These are phyloP conservation scores for Anolis carolinensis DNA, from an alignment of 2,113 vertebrate genomes.

Conservation along the genomic window DNA sequence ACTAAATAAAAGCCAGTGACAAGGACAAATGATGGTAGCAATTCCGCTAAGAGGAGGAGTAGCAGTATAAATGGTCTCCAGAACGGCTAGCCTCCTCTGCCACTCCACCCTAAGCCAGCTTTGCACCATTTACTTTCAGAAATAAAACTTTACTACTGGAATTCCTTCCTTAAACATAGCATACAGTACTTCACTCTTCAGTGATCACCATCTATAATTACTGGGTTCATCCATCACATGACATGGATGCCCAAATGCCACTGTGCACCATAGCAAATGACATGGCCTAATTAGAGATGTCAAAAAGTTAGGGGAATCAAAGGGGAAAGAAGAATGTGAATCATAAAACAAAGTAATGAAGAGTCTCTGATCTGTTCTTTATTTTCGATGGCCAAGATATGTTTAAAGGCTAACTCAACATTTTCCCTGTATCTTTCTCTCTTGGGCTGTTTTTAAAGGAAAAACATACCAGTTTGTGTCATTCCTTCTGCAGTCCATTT, in stretches of 20 bases:
- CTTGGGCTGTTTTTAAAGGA: not conserved
- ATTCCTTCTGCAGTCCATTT: slow-evolving; percentile 61
- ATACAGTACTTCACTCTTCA: slow-evolving; percentile 37
- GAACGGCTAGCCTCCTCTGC: not conserved
- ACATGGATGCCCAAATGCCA: slow-evolving; percentile 53
- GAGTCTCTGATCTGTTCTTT: slow-evolving; percentile 28
- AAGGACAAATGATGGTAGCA: slow-evolving; percentile 3
- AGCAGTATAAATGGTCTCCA: slow-evolving; percentile 13
- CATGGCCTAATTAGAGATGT: slow-evolving; percentile 67
- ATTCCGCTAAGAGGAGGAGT: not conserved
- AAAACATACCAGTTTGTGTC: slow-evolving; percentile 28
- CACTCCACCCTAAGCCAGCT: not conserved
- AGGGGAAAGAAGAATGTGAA: slow-evolving; percentile 63
- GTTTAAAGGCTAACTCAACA: slow-evolving; percentile 28
- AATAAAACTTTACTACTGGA: slow-evolving; percentile 52
- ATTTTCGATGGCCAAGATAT: slow-evolving; percentile 52
- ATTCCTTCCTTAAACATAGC: slow-evolving; percentile 54
- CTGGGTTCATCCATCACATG: slow-evolving; percentile 54
- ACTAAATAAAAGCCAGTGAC: slow-evolving; percentile 15
- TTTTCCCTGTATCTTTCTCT: slow-evolving; percentile 57
- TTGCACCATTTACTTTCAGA: not conserved
- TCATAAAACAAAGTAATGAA: slow-evolving; percentile 61
- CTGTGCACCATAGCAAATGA: slow-evolving; percentile 40
- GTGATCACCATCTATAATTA: slow-evolving; percentile 64
- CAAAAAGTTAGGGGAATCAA: slow-evolving; percentile 35